phyloP scores from a whole-genome alignment of 23 tunicate species.

The Diplosoma virens region DNA sequence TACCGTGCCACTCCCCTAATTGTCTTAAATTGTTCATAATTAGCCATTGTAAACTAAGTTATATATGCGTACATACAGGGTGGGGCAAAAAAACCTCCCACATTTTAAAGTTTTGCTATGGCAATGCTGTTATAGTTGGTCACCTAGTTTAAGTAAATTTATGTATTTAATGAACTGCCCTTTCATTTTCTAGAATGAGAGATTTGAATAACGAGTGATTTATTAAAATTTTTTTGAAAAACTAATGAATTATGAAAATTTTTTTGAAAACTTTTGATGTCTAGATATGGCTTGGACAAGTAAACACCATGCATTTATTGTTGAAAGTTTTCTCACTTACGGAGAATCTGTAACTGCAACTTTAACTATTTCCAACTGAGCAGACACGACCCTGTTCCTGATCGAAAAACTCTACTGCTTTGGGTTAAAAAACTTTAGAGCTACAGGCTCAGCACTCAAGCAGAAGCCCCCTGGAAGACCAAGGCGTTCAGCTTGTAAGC shows the following conservation, averaged over 20 bases:
- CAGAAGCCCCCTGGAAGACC: conserved; percentile 5
- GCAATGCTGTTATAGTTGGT: too few relatives aligned
- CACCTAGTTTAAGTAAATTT: too few relatives aligned
- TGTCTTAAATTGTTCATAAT: too few relatives aligned
- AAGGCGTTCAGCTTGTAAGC: too few relatives aligned
- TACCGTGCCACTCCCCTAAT: too few relatives aligned
- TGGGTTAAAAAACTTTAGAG: conserved; percentile 3
- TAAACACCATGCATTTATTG: neutral
- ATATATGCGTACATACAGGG: too few relatives aligned
- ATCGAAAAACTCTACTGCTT: conserved; percentile 4
- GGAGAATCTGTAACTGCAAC: neutral
- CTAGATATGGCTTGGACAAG: too few relatives aligned
- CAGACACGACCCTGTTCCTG: conserved; percentile 24
- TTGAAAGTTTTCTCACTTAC: conserved; percentile 3
- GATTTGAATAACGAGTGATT: neutral
- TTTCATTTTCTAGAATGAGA: too few relatives aligned
- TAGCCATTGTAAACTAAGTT: too few relatives aligned
- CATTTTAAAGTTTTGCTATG: too few relatives aligned
- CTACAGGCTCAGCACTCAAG: conserved; percentile 8
- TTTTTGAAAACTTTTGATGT: too few relatives aligned
- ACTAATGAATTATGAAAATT: neutral
- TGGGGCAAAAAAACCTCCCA: too few relatives aligned
- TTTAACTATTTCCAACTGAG: neutral
- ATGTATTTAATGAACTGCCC: neutral
- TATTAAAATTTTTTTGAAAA: neutral